phyloP scores from a whole-genome alignment of 1,140 invertebrate genomes.

The Diorhabda carinulata region DNA sequence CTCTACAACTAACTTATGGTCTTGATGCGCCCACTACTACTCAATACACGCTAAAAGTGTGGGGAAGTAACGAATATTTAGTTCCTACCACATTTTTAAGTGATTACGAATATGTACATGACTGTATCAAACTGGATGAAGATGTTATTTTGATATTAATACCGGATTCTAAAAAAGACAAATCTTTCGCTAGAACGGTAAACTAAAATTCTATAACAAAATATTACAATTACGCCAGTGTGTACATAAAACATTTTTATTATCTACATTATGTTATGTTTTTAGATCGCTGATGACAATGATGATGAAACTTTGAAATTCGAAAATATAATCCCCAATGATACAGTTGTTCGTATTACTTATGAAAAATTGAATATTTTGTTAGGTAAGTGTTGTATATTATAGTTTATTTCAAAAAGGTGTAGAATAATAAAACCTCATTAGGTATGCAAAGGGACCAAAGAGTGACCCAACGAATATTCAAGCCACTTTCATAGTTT shows the following conservation, averaged over 20 bases:
- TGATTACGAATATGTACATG: constrained; percentile 90
- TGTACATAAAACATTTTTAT: background rate
- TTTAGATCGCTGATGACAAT: constrained; percentile 68
- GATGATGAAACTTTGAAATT: constrained; percentile 64
- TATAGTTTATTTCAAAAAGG: too few relatives aligned
- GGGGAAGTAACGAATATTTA: constrained; percentile 78
- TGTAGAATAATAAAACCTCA: too few relatives aligned
- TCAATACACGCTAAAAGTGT: constrained; percentile 62
- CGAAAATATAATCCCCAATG: constrained; percentile 72
- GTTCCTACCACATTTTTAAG: constrained; percentile 63
- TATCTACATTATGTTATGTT: background rate
- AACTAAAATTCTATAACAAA: constrained; percentile 20
- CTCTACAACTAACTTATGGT: constrained; percentile 80
- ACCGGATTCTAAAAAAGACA: constrained; percentile 60
- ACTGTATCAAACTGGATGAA: constrained; percentile 89
- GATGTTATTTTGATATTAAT: constrained; percentile 79
- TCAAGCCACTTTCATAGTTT: too few relatives aligned
- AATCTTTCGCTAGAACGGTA: constrained; percentile 67
- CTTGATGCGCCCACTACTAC: constrained; percentile 56
- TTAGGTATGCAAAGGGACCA: too few relatives aligned
- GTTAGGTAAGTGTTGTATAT: constrained; percentile 55
- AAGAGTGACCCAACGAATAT: too few relatives aligned
- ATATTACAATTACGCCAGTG: too few relatives aligned
- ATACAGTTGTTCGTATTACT: constrained; percentile 66
- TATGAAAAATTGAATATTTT: constrained; percentile 76